Evolutionary conservation across 2,113 vertebrate genomes (phyloP).

Genomic region (Epinephelus cyanopodus): DNA sequence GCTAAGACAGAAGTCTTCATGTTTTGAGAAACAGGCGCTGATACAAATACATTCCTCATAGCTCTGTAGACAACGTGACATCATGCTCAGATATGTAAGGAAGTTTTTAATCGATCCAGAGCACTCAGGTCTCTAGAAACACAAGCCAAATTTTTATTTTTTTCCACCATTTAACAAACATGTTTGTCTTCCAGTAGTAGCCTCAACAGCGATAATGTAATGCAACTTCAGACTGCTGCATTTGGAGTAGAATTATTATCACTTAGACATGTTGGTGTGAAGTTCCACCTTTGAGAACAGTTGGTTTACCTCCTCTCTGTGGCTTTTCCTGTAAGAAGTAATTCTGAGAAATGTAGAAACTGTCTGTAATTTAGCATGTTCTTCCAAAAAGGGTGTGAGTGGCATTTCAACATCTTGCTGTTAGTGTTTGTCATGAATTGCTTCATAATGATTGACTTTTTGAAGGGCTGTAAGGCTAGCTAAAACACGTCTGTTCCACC

Average conservation of each 20-base stretch:
- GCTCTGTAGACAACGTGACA: background rate
- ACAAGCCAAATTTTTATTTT: background rate
- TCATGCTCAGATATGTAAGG: background rate
- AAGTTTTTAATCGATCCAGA: background rate
- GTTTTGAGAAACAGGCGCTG: background rate
- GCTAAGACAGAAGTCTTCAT: background rate
- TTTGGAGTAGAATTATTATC: background rate
- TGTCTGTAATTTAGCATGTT: background rate
- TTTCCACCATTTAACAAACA: background rate
- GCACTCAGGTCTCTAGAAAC: background rate
- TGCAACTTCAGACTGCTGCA: background rate
- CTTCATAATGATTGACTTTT: background rate
- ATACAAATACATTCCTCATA: too few relatives aligned
- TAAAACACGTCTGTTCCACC: background rate
- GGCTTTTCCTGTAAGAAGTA: background rate
- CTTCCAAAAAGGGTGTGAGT: background rate
- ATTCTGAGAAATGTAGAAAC: background rate
- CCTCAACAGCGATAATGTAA: background rate
- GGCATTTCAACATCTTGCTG: background rate
- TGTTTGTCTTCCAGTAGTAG: too few relatives aligned
- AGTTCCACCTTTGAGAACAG: background rate
- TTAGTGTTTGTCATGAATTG: background rate
- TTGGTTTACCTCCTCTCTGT: background rate
- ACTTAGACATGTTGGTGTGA: background rate
- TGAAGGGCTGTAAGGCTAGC: background rate